Evolutionary conservation across 53 echinoderm and acorn worm genomes (phyloP).

Genomic region (Henricia sp.): DNA sequence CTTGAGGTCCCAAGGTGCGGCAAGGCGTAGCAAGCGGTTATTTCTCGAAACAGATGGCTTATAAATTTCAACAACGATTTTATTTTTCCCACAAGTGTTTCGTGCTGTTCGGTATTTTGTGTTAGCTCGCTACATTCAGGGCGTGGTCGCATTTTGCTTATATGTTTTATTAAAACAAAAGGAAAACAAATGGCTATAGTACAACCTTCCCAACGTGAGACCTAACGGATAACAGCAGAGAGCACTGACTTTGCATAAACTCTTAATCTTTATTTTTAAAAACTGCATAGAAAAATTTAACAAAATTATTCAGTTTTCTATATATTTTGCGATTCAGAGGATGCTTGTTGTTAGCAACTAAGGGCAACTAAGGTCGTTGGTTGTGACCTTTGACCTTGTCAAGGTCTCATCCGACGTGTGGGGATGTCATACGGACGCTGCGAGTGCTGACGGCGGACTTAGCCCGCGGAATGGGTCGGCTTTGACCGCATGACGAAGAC

Average conservation of each 20-base stretch:
- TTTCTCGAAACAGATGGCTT: no score
- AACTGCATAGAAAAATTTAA: neutral
- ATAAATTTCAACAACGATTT: no score
- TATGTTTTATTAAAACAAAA: no score
- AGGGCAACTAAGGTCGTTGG: no score
- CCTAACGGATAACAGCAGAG: no score
- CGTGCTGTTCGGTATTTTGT: neutral
- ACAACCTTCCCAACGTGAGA: no score
- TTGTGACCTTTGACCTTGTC: slow-evolving; percentile 52
- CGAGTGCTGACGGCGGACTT: neutral
- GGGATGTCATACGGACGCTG: slow-evolving; percentile 17
- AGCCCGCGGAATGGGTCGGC: slow-evolving; percentile 12
- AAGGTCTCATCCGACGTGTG: slow-evolving; percentile 30
- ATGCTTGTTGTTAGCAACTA: no score
- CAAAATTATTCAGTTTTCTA: neutral
- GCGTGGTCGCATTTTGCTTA: no score
- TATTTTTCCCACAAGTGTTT: neutral
- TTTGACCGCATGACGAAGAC: slow-evolving; percentile 47
- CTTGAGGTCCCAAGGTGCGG: neutral
- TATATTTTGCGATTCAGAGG: no score
- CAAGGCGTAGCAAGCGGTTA: neutral
- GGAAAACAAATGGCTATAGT: no score
- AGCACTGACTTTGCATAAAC: neutral
- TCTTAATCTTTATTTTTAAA: neutral
- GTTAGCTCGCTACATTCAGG: no score